Conservation (phyloP, 2,797 vertebrate species). For the Premnoplex brunnescens region DNA sequence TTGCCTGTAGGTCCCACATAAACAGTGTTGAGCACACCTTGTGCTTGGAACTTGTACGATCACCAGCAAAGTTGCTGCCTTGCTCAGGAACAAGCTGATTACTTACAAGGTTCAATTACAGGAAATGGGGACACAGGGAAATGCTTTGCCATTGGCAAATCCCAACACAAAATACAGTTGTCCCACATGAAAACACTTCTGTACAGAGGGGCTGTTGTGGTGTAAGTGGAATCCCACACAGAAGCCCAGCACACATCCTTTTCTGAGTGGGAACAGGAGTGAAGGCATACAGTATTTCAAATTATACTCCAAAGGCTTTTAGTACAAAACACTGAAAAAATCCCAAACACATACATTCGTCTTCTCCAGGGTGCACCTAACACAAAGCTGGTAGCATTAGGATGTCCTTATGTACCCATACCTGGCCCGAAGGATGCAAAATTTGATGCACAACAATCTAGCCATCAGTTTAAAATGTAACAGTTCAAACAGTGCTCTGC, state of each 20-base stretch:
- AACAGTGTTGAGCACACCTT: not conserved
- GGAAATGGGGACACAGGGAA: not conserved
- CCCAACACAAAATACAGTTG: not conserved
- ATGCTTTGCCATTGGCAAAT: not conserved
- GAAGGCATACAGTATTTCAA: not conserved
- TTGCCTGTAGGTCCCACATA: constrained; percentile 9
- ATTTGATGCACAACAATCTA: not conserved
- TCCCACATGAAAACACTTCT: not conserved
- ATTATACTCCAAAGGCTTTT: not conserved
- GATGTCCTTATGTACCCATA: not conserved
- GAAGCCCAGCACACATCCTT: not conserved
- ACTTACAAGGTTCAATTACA: not conserved
- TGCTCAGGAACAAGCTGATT: not conserved
- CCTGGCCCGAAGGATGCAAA: not conserved
- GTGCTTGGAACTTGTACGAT: not conserved
- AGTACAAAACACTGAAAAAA: not conserved
- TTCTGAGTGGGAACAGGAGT: not conserved
- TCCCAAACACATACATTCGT: not conserved
- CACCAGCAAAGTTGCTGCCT: not conserved
- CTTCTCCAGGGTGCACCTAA: not conserved
- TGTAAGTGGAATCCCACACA: not conserved
- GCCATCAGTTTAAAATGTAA: not conserved
- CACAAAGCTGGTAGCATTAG: not conserved
- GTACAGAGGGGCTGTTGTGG: not conserved
- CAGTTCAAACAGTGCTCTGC: not conserved